These are phyloP conservation scores for Neolamprologus ventralis DNA, from an alignment of 2,113 vertebrate genomes.

Conservation along the genomic window DNA sequence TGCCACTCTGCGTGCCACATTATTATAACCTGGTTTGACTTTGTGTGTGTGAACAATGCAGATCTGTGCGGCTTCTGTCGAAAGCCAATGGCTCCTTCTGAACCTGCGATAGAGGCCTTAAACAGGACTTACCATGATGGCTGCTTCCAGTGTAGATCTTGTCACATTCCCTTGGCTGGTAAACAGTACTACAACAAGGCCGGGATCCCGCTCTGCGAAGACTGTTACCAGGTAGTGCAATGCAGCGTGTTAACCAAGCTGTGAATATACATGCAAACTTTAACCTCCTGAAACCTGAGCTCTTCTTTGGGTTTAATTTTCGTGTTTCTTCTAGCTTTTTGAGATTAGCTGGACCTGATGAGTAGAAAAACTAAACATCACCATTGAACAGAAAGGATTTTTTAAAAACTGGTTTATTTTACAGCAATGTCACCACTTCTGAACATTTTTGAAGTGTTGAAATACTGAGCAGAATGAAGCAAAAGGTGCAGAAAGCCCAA, in stretches of 20 bases:
- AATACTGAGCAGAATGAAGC: neutral
- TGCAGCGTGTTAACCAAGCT: neutral
- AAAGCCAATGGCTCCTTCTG: slow-evolving; percentile 70
- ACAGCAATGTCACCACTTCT: neutral
- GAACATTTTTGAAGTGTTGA: neutral
- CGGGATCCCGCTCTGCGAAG: slow-evolving; percentile 78
- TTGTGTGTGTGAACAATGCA: slow-evolving; percentile 45
- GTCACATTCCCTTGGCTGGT: slow-evolving; percentile 75
- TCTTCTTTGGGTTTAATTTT: neutral
- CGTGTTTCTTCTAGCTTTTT: neutral
- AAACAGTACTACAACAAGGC: slow-evolving; percentile 87
- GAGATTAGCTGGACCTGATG: neutral
- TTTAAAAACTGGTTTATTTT: neutral
- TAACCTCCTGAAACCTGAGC: neutral
- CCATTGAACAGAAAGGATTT: neutral
- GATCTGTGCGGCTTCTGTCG: slow-evolving; percentile 92
- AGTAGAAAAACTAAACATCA: neutral
- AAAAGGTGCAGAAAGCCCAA: neutral
- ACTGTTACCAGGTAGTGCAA: slow-evolving; percentile 83
- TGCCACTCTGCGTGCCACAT: neutral
- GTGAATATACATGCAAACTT: neutral
- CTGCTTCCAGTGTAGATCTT: slow-evolving; percentile 89
- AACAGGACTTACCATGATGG: slow-evolving; percentile 81
- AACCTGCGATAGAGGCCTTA: slow-evolving; percentile 79
- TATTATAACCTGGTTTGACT: neutral